phyloP scores from a whole-genome alignment of 1,140 invertebrate genomes.

The Diorhabda sublineata region DNA sequence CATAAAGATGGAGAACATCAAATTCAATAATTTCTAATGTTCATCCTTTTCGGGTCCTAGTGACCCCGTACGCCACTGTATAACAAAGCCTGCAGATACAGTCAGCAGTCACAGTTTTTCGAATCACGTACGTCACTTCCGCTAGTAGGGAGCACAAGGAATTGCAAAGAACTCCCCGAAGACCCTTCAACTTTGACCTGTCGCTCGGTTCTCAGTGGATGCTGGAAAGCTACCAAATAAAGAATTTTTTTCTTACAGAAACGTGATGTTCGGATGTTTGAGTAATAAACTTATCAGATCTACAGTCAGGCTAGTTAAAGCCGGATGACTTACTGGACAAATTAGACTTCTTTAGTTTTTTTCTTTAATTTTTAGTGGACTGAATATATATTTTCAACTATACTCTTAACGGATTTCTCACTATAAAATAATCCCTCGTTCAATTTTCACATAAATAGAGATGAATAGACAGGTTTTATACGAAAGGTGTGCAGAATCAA shows the following conservation, averaged over 20 bases:
- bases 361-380: no score
- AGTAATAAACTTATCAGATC: not conserved
- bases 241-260: not conserved
- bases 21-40: no score
- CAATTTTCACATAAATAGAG: no score
- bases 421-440: no score
- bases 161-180: not conserved
- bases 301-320: not conserved
- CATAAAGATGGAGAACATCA: no score
- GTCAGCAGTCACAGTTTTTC: not conserved
- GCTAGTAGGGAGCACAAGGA: not conserved
- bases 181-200: not conserved
- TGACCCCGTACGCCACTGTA: not conserved
- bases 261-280: not conserved
- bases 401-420: no score
- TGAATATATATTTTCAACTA: no score
- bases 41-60: no score
- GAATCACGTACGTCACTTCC: not conserved
- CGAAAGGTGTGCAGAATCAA: no score
- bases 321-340: no score
- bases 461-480: no score
- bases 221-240: not conserved
- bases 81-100: not conserved
- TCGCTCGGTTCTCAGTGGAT: not conserved
- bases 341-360: no score